Evolutionary conservation across 2,113 vertebrate genomes (phyloP), one percentile per base, ranked within the genome.

Genomic region (Varanus komodoensis): DNA sequence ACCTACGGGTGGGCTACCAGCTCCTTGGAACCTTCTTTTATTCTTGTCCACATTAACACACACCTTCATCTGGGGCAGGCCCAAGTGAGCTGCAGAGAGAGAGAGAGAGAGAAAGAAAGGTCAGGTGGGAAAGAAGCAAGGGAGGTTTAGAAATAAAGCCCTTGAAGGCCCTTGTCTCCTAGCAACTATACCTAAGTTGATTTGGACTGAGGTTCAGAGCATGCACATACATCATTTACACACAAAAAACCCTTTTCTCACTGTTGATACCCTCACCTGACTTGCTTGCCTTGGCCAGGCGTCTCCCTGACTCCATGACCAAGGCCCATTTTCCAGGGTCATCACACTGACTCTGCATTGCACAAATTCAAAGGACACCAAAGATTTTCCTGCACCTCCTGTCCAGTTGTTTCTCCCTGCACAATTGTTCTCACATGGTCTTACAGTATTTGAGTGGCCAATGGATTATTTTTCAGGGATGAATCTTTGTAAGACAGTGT

Each of bases 121-220:
- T 69, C 82, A 94, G 67, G 78, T 71, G 67, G 69, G 79, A 54
- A 79, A 86, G 77, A 84, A 75, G 80, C 21, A 52, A 80, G 67
- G 32, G 91, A 88, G 88, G 90, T 89, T 93, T 91, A 50, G 81
- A 90, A 84, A 92, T 80, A 89, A 92, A 96, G 91, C 94, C 94
- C 89, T 29, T 21, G 88, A 88, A 92, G 87, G 91, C 44, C n/a
- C n/a, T n/a, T 68, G 88, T 90, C 89, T 91, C 94, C 94, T 88
- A 93, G 91, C 93, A 92, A 94, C 95, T 90, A 74, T 67, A 25
- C 61, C 88, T 61, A 89, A 90, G 90, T 84, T 52, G 89, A 92
- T 71, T 34, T 69, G 88, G 92, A 89, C 87, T 75, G 84, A 88
- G 92, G 61, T 82, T 82, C 91, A 73, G 50, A 82, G 38, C 85